These are phyloP conservation scores for Origma solitaria DNA, from an alignment of 2,113 vertebrate genomes.

Conservation along the genomic window DNA sequence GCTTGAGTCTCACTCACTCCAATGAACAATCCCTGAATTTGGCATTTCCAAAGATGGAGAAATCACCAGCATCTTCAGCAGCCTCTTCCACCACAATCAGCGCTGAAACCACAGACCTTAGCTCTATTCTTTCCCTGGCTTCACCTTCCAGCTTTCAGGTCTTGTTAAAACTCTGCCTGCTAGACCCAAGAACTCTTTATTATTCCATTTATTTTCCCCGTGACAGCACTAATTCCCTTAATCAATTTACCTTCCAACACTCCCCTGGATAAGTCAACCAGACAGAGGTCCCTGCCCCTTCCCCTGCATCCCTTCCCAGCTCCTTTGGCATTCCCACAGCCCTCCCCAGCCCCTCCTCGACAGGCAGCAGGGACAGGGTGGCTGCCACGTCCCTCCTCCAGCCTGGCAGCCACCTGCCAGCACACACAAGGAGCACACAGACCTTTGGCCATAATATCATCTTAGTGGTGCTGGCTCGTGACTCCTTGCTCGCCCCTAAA, in stretches of 20 bases:
- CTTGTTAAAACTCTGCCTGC: neutral
- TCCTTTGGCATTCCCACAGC: accelerated
- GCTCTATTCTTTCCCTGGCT: neutral
- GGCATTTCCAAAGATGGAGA: neutral
- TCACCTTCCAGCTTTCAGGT: neutral
- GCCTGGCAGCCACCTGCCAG: neutral
- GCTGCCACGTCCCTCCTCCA: neutral
- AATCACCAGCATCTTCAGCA: neutral
- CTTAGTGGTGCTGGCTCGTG: neutral
- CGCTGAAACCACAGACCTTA: accelerated
- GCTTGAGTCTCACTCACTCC: neutral
- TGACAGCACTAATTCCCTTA: neutral
- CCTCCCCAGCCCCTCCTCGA: neutral
- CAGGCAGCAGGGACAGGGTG: neutral
- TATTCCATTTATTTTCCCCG: neutral
- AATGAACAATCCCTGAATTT: neutral
- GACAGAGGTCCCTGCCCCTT: neutral
- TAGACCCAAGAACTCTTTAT: neutral
- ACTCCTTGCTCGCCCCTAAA: neutral
- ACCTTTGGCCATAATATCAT: neutral
- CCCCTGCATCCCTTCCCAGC: neutral
- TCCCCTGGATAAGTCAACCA: neutral
- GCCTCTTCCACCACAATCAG: neutral
- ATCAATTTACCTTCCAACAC: neutral
- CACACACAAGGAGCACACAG: neutral